A percentile compares a stretch with the other conserved stretches of the same genome.
Conservation (phyloP, 2,113 vertebrate genomes). For the Scatophagus argus region DNA sequence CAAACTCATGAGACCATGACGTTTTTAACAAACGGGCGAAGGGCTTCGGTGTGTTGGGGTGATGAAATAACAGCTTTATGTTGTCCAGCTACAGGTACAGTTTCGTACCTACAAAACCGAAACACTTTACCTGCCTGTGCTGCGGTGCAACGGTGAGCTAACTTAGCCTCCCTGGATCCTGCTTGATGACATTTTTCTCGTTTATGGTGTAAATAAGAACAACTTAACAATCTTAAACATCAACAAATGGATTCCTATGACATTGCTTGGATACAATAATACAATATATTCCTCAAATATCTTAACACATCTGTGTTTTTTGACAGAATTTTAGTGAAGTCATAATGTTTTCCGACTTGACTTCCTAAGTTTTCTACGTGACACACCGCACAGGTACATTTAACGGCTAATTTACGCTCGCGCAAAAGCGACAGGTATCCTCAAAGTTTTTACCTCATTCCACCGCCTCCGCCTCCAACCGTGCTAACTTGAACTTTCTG, state of each 20-base stretch:
- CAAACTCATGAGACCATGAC: not conserved
- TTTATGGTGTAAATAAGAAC: not conserved
- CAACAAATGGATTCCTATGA: not conserved
- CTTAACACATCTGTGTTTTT: not conserved
- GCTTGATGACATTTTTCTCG: not conserved
- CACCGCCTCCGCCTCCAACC: conserved; percentile 14
- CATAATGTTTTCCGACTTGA: not conserved
- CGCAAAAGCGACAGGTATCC: conserved; percentile 51
- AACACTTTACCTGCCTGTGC: not conserved
- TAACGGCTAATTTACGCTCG: not conserved
- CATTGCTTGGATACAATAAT: too few species aligned
- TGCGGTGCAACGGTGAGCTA: not conserved
- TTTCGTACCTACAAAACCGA: not conserved
- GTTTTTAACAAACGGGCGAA: not conserved
- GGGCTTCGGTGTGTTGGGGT: not conserved
- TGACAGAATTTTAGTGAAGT: too few species aligned
- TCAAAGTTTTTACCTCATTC: conserved; percentile 40
- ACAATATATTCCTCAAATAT: not conserved
- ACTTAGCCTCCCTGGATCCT: not conserved
- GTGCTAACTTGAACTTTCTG: conserved; percentile 11
- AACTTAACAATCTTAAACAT: not conserved
- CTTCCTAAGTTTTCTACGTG: not conserved
- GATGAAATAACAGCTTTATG: not conserved
- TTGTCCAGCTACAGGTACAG: too few species aligned
- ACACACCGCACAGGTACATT: not conserved